These are phyloP conservation scores for Chondrilla cf. caribensis DNA, from an alignment of 37 sponge, comb jelly and placozoan species.

Conservation along the genomic window DNA sequence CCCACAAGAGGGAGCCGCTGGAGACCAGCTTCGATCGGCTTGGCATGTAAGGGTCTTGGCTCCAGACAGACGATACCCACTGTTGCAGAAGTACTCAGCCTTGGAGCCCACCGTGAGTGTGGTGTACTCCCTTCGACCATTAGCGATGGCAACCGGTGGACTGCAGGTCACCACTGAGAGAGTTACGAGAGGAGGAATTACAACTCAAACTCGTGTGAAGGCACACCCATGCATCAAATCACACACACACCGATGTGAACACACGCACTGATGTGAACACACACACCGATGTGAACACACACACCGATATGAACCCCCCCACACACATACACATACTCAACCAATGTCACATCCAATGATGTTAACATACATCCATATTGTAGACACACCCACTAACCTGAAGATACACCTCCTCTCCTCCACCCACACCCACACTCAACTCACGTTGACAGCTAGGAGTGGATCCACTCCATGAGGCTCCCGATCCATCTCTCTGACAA, in stretches of 20 bases:
- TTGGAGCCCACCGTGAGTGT: slow-evolving; percentile 14
- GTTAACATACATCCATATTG: no score
- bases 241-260: no score
- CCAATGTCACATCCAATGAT: no score
- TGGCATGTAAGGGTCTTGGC: slow-evolving; percentile 19
- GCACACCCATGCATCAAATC: no score
- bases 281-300: no score
- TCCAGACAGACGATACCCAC: slow-evolving; percentile 35
- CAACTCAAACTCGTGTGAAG: no score
- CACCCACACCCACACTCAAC: neutral
- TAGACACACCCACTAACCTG: no score
- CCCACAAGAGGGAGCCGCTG: slow-evolving; percentile 25
- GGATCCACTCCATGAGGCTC: slow-evolving; percentile 48
- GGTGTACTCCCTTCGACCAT: slow-evolving; percentile 18
- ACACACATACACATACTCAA: no score
- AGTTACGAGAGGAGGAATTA: no score
- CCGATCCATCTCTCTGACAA: neutral
- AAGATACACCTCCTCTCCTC: no score
- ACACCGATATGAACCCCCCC: no score
- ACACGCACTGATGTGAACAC: no score
- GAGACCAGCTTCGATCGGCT: slow-evolving; percentile 21
- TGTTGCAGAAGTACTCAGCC: slow-evolving; percentile 37
- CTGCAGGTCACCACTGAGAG: slow-evolving; percentile 5
- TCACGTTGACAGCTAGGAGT: slow-evolving; percentile 36
- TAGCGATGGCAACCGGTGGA: neutral